Evolutionary conservation across 1,140 invertebrate genomes (phyloP), one percentile per base, ranked within the genome.

Genomic region (Battus philenor): DNA sequence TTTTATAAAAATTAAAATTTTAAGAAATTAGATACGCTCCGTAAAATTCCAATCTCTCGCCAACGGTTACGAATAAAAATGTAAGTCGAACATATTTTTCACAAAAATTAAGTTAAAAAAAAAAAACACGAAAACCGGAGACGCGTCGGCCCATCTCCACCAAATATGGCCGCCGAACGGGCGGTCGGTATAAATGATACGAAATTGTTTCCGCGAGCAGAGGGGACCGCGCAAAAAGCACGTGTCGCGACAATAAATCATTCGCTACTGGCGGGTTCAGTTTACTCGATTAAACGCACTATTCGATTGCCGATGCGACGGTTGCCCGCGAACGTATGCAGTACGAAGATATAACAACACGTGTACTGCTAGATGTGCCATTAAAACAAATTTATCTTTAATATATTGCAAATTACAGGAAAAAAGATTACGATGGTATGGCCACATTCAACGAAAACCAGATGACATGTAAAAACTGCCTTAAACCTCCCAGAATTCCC

Each of bases 241-340:
- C 70, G 78, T 82, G 78, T 82, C 67, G 69, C 59, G 61, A 64
- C 60, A 72, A 79, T 82, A 82, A 82, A 82, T 82, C 78, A 82
- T 82, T 76, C 68, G 60, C 63, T 46, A 48, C 55, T 50, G 51
- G 54, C 62, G 60, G 59, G 50, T 56, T 54, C 55, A 61, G 62
- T 68, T 70, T 68, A 78, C 73, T 78, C 74, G 78, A 77, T 78
- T 76, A 77, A 77, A 65, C 54, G 60, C 54, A 69, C 60, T 59
- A 69, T 69, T 75, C 74, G 71, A 73, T 78, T 62, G 60, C 47
- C 62, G 68, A 71, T 71, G 54, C 66, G 44, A 59, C 62, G 66
- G 68, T 70, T 69, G 65, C 60, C 68, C 29, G 29, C 38, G 38
- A 36, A 36, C 33, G 33, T 36, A 36, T 36, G 33, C 18, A 9